Evolutionary conservation across 2,113 vertebrate genomes (phyloP), one percentile per base, ranked within the genome.

Genomic region (rabbit (Oryctolagus cuniculus)): DNA sequence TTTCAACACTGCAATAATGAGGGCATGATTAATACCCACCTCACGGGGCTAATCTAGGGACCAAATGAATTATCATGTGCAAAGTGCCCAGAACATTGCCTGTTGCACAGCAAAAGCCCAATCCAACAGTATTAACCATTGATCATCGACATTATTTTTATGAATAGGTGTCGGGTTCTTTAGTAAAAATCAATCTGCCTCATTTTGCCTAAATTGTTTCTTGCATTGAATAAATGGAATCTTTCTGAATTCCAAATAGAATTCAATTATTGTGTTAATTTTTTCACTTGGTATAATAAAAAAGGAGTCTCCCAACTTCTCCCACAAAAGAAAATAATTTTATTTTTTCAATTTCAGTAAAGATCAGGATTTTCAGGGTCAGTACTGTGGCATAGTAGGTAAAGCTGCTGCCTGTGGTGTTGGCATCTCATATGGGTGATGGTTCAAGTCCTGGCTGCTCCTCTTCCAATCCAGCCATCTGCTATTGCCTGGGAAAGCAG

Each of bases 241-340:
- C 29, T 64, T 85, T 81, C 22, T 82, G 61, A 93, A 77, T 91
- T 85, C 64, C 88, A 89, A 85, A 34, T 61, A 55, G 31, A 89
- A 22, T 36, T 85, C 22, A n/a, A 22, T 91, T 69, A 77, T 75
- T 66, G 55, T 77, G 75, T 90, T 85, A 73, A 27, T 72, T 16
- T 58, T 77, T 74, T 44, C 25, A 69, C 19, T 51, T 81, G 27
- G 38, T 87, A 36, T 79, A 87, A 36, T 61, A 3, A 55, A 69
- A 82, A 85, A 72, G 10, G 25, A 10, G 1, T 55, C 25, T 94
- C 66, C 75, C 25, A 75, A 66, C n/a, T 94, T 92, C 36, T 44
- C 44, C 15, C 24, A 63, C 7, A 69, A 38, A 84, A 87, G 6
- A 10, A 53, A 27, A 61, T 17, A 19, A 25, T 9, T 53, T 55